These are phyloP conservation scores for Xiphophorus maculatus DNA, from an alignment of 2,113 vertebrate genomes.

Conservation along the genomic window DNA sequence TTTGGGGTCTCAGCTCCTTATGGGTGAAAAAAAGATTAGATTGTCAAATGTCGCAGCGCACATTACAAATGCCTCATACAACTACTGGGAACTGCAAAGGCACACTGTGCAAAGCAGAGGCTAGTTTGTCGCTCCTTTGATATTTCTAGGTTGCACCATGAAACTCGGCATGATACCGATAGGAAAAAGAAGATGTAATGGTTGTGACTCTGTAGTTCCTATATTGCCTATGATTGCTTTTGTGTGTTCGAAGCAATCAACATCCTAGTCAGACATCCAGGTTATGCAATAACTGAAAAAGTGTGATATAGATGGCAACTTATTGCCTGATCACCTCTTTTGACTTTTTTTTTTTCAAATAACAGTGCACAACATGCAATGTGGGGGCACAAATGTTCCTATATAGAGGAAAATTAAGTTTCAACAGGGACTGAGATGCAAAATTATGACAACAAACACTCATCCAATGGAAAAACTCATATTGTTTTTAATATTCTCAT, in stretches of 20 bases:
- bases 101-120: slow-evolving; percentile 2
- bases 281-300: slow-evolving; percentile 18
- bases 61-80: slow-evolving; percentile 46
- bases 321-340: slow-evolving; percentile 18
- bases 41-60: slow-evolving; percentile 59
- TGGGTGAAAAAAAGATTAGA: slow-evolving; percentile 57
- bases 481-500: slow-evolving; percentile 49
- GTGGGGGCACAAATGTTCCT: slow-evolving; percentile 15
- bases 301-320: slow-evolving; percentile 21
- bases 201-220: slow-evolving; percentile 13
- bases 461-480: slow-evolving; percentile 44
- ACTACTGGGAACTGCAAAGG: slow-evolving; percentile 22
- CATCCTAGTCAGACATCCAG: slow-evolving; percentile 17
- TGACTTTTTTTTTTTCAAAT: neutral
- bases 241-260: slow-evolving; percentile 11
- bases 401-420: slow-evolving; percentile 54
- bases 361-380: slow-evolving; percentile 16
- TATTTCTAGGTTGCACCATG: slow-evolving; percentile 27
- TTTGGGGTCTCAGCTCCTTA: slow-evolving; percentile 53
- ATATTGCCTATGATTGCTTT: slow-evolving; percentile 12
- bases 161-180: slow-evolving; percentile 7
- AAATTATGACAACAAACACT: slow-evolving; percentile 52
- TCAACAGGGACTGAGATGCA: slow-evolving; percentile 34
- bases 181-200: neutral
- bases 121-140: slow-evolving; percentile 12